Conservation (phyloP, 2,888 invertebrate species). For the Helobdella robusta region DNA sequence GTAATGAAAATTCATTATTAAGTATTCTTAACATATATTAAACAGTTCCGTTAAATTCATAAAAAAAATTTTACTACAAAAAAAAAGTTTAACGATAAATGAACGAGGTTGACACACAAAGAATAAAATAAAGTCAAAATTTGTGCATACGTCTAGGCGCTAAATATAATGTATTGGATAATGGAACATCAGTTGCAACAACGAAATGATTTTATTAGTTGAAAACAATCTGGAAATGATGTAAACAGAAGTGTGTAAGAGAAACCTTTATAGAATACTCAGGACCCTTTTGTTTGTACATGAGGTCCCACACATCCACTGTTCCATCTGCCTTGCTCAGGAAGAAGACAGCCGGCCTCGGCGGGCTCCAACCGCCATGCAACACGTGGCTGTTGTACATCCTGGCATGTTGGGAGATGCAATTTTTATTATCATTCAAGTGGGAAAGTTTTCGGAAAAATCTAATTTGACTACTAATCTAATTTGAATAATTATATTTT, state of each 20-base stretch:
- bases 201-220: no score
- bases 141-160: no score
- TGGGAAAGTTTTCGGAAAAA: no score
- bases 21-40: not conserved
- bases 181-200: no score
- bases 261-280: conserved; percentile 19
- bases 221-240: no score
- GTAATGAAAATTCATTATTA: not conserved
- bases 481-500: no score
- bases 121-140: not conserved
- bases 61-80: not conserved
- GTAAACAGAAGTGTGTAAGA: not conserved
- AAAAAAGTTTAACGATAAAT: not conserved
- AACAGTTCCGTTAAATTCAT: not conserved
- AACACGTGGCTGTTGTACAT: conserved; percentile 52
- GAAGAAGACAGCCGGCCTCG: conserved; percentile 70
- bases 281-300: conserved; percentile 58
- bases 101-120: no score
- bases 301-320: conserved; percentile 73
- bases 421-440: no score
- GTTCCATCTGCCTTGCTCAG: conserved; percentile 70
- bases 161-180: no score
- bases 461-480: no score
- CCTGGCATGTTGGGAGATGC: conserved; percentile 1
- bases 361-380: conserved; percentile 74